Evolutionary conservation across 64 coral and sea anemone species (phyloP).

Genomic region (Porites lutea): DNA sequence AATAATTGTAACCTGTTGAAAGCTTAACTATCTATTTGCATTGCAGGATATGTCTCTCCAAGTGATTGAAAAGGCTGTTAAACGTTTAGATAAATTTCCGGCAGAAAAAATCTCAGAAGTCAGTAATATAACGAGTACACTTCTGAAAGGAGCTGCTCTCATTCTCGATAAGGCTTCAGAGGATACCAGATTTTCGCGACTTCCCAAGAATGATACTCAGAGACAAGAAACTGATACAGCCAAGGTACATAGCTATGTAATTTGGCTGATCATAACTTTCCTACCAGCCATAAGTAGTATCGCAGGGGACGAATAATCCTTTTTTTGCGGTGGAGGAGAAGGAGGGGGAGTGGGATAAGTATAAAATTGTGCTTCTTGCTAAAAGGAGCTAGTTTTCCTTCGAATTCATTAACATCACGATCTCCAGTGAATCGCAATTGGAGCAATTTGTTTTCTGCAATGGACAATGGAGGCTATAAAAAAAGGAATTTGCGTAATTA

Average conservation of each 20-base stretch:
- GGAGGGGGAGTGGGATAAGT: too few relatives aligned
- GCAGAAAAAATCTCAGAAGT: neutral
- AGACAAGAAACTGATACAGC: neutral
- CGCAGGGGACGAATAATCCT: too few relatives aligned
- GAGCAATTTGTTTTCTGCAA: too few relatives aligned
- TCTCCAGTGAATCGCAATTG: too few relatives aligned
- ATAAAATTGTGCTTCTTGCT: too few relatives aligned
- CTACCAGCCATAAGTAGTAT: too few relatives aligned
- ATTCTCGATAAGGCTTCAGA: neutral
- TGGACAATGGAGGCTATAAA: too few relatives aligned
- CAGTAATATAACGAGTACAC: neutral
- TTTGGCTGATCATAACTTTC: too few relatives aligned
- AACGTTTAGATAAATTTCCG: neutral
- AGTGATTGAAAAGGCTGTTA: neutral
- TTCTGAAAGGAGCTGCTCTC: neutral
- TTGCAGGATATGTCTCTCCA: conserved; percentile 11
- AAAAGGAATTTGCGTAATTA: too few relatives aligned
- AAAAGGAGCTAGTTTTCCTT: too few relatives aligned
- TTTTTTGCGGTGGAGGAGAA: too few relatives aligned
- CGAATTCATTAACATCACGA: too few relatives aligned
- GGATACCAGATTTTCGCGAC: neutral
- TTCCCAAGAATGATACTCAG: neutral
- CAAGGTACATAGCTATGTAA: neutral
- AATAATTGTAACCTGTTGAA: neutral
- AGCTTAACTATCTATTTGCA: neutral